A percentile compares a stretch with the other conserved stretches of the same genome.
phyloP scores from a whole-genome alignment of 92 coral and sea anemone genomes.

The Diadumene lineata region DNA sequence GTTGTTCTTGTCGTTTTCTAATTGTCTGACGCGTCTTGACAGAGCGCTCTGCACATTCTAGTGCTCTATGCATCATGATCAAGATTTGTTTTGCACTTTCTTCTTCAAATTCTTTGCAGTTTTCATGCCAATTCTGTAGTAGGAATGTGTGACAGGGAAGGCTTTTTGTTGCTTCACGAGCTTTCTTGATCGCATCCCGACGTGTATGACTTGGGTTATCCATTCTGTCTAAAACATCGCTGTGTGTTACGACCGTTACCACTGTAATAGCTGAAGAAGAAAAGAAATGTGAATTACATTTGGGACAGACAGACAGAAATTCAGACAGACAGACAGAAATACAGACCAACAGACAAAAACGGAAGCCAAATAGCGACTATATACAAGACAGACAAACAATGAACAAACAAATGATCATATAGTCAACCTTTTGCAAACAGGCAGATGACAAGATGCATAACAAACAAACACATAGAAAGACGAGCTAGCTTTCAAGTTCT shows the following conservation, averaged over 20 bases:
- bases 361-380: background rate
- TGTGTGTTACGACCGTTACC: constrained; percentile 64
- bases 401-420: background rate
- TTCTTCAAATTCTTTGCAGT: constrained; percentile 42
- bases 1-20: constrained; percentile 17
- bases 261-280: constrained; percentile 58
- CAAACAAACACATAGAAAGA: constrained; percentile 6
- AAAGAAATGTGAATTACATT: background rate
- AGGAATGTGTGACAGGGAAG: constrained; percentile 39
- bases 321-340: no score
- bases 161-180: constrained; percentile 69
- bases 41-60: constrained; percentile 70
- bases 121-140: constrained; percentile 63
- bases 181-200: constrained; percentile 35
- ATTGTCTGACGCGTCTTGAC: constrained; percentile 60
- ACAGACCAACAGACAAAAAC: no score
- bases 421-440: background rate
- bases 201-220: constrained; percentile 2
- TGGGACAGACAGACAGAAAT: no score
- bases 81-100: constrained; percentile 34
- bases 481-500: no score
- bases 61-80: constrained; percentile 58
- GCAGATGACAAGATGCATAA: background rate
- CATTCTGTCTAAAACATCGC: constrained; percentile 30
- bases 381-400: background rate